Percentiles rank a stretch among this genome's conserved stretches.
phyloP scores from a whole-genome alignment of 2,888 invertebrate genomes.

The Isoperla grammatica region DNA sequence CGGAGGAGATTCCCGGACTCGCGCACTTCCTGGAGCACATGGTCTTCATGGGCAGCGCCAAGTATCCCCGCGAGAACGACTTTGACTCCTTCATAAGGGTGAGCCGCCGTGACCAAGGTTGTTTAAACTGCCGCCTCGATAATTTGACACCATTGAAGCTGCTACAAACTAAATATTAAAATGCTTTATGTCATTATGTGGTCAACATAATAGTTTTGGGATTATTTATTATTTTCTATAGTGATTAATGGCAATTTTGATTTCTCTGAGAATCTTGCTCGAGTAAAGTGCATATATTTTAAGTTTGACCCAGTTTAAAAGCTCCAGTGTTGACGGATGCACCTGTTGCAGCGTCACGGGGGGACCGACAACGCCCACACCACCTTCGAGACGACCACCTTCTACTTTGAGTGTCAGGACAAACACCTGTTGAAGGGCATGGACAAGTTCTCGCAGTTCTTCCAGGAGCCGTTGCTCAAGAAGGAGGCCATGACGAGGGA shows the following conservation, averaged over 20 bases:
- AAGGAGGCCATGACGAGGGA: slow-evolving; percentile 81
- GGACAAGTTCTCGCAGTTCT: slow-evolving; percentile 85
- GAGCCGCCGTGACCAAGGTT: slow-evolving; percentile 21
- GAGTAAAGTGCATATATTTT: too few relatives aligned
- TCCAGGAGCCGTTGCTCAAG: slow-evolving; percentile 79
- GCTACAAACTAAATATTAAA: background rate
- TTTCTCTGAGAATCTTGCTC: too few relatives aligned
- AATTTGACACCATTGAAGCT: background rate
- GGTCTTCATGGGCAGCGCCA: slow-evolving; percentile 92
- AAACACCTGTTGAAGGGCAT: slow-evolving; percentile 68
- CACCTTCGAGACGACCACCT: slow-evolving; percentile 79
- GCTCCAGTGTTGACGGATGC: too few relatives aligned
- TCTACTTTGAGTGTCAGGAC: slow-evolving; percentile 84
- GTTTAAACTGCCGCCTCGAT: background rate
- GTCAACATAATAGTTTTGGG: too few relatives aligned
- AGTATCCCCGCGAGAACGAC: slow-evolving; percentile 80
- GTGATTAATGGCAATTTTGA: too few relatives aligned
- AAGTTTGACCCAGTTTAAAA: too few relatives aligned
- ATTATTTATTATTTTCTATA: too few relatives aligned
- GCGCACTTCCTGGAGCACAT: slow-evolving; percentile 87
- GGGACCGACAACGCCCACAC: slow-evolving; percentile 85
- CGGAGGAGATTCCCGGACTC: slow-evolving; percentile 66
- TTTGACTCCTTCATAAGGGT: slow-evolving; percentile 74
- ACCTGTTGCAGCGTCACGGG: slow-evolving; percentile 66
- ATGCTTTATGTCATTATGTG: background rate